Conservation (phyloP, 1,140 invertebrate genomes). For the Ooceraea biroi region DNA sequence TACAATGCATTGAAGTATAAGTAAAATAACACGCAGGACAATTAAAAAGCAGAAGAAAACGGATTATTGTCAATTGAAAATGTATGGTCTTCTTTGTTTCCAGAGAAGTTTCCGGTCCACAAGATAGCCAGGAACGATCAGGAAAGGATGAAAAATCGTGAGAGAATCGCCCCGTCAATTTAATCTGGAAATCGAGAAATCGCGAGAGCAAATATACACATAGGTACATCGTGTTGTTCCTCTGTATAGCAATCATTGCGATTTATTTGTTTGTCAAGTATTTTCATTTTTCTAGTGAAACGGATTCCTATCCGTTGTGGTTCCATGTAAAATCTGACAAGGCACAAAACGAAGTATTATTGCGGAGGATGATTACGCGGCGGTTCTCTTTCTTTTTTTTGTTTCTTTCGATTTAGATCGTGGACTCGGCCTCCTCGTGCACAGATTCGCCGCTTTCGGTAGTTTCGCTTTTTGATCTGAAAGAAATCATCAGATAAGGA, state of each 20-base stretch:
- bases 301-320: slow-evolving; percentile 48
- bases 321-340: slow-evolving; percentile 47
- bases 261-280: slow-evolving; percentile 72
- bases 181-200: slow-evolving; percentile 25
- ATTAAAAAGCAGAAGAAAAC: no score
- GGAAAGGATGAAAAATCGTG: slow-evolving; percentile 35
- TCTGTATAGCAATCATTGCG: slow-evolving; percentile 65
- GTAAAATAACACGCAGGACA: no score
- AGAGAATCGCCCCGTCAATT: background rate
- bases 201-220: slow-evolving; percentile 36
- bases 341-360: slow-evolving; percentile 46
- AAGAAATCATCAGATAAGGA: slow-evolving; percentile 84
- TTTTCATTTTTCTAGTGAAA: slow-evolving; percentile 64
- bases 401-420: slow-evolving; percentile 76
- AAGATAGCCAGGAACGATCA: slow-evolving; percentile 9
- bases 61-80: slow-evolving; percentile 1
- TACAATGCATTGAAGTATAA: no score
- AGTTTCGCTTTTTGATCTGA: slow-evolving; percentile 86
- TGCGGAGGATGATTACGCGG: slow-evolving; percentile 27
- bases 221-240: slow-evolving; percentile 12
- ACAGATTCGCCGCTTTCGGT: slow-evolving; percentile 82
- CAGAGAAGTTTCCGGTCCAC: no score
- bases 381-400: slow-evolving; percentile 19
- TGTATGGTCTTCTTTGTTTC: background rate
- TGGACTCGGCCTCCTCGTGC: slow-evolving; percentile 81